These are phyloP conservation scores for Cremastinae sp. DNA, from an alignment of 2,888 invertebrate genomes.

Conservation along the genomic window DNA sequence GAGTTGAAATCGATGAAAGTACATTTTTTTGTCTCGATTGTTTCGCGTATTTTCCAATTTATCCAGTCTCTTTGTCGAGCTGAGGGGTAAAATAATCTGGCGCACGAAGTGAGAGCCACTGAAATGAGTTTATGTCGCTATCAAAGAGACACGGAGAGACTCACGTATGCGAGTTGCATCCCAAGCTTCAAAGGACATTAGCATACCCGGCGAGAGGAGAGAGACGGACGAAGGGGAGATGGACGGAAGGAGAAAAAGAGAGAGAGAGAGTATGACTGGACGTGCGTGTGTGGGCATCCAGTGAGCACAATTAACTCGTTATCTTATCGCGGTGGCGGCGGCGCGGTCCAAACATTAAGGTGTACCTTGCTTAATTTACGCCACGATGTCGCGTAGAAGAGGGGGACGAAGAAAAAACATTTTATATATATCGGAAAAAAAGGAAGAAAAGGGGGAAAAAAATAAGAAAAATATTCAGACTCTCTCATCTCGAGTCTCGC, in stretches of 20 bases:
- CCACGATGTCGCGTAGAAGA: constrained; percentile 68
- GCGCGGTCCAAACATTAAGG: constrained; percentile 78
- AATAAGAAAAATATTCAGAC: too few relatives aligned
- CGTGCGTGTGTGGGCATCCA: constrained; percentile 78
- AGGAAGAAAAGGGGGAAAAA: constrained; percentile 16
- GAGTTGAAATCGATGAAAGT: too few relatives aligned
- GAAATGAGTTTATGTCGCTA: constrained; percentile 79
- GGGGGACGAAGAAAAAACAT: constrained; percentile 18
- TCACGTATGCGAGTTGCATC: constrained; percentile 75
- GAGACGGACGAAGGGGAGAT: constrained; percentile 23
- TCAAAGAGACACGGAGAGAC: constrained; percentile 78
- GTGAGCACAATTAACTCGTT: constrained; percentile 80
- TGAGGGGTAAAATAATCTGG: constrained; percentile 67
- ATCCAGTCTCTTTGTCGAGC: too few relatives aligned
- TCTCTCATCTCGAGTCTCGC: constrained; percentile 9
- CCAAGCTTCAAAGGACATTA: constrained; percentile 78
- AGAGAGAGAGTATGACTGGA: constrained; percentile 71
- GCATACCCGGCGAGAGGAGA: constrained; percentile 73
- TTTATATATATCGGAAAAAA: constrained; percentile 10
- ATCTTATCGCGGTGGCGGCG: constrained; percentile 78
- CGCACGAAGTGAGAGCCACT: constrained; percentile 75
- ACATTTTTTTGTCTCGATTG: too few relatives aligned
- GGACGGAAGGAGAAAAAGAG: constrained; percentile 17
- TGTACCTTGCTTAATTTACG: constrained; percentile 79
- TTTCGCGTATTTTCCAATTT: neutral